A percentile compares a stretch with the other conserved stretches of the same genome.
phyloP scores from a whole-genome alignment of 2,797 vertebrate species.

The Threskiornis aethiopicus region DNA sequence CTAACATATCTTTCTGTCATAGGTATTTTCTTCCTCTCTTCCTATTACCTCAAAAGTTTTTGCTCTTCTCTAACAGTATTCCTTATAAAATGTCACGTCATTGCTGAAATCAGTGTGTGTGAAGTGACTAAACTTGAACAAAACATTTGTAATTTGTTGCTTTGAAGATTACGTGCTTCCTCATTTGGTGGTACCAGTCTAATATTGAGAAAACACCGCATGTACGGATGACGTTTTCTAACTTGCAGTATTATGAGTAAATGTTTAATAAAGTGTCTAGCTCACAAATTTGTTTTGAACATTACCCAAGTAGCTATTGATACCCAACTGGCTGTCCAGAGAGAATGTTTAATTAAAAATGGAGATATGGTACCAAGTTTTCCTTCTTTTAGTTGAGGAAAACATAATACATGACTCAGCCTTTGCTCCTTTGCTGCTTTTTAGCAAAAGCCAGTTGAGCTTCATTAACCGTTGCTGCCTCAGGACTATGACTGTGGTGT shows the following conservation, averaged over 20 bases:
- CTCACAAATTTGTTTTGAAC: not conserved
- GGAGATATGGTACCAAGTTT: not conserved
- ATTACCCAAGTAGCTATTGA: not conserved
- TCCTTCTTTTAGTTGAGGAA: not conserved
- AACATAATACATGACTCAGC: not conserved
- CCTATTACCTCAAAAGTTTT: not conserved
- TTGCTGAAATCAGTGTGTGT: not conserved
- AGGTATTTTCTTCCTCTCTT: not conserved
- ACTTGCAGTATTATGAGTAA: not conserved
- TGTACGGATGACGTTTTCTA: not conserved
- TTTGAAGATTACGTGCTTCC: not conserved
- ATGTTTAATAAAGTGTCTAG: not conserved
- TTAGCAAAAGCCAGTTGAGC: constrained; percentile 17
- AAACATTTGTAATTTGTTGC: not conserved
- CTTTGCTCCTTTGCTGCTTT: not conserved
- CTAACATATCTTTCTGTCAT: not conserved
- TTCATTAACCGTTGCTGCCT: constrained; percentile 53
- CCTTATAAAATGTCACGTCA: not conserved
- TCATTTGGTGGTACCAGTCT: not conserved
- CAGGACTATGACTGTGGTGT: constrained; percentile 4
- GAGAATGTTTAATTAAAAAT: constrained; percentile 29
- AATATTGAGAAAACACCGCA: not conserved
- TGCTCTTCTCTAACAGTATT: not conserved
- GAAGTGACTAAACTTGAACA: not conserved
- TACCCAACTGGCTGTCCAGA: not conserved